Evolutionary conservation across 2,888 invertebrate species (phyloP), one percentile per base, ranked within the genome.

Genomic region (Athrips mouffetella): DNA sequence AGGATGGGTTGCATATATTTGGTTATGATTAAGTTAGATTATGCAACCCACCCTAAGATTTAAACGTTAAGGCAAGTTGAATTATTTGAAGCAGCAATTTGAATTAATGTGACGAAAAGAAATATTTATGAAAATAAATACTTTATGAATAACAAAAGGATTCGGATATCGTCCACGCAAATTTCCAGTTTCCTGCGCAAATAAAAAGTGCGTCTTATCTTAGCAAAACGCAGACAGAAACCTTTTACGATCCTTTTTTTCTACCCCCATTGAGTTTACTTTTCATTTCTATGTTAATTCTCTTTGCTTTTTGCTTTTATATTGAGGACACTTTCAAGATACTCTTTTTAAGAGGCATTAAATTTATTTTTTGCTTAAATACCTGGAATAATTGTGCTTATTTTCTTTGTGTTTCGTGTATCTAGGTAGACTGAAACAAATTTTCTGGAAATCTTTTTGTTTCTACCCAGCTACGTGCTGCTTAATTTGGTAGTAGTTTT

Each of bases 251-350:
- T 54, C 54, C 49, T 51, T 45, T 53, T 45, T 49, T 60, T 58
- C 50, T 40, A 47, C 47, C 29, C 49, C 51, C 50, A 53, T 55
- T 48, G 41, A 52, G 60, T 59, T 61, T 61, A 50, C 57, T 56
- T 62, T 62, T 61, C 58, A 64, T 64, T 40, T 62, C 54, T 59
- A 62, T 60, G 62, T 53, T 53, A 60, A 62, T 62, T 54, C 53
- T 31, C 50, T 50, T n/a, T n/a, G n/a, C 37, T 30, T 45, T 45
- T 27, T 23, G 37, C 18, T 31, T 39, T 50, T 39, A 13, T 16
- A 29, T 50, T 30, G 35, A 25, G 39, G 37, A 20, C 42, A 33
- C 23, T 20, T 35, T 45, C 33, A 16, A 1, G 31, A 21, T 11
- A 13, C 4, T 37, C 31, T 13, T 48, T 40, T 46, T 44, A 21